phyloP scores from a whole-genome alignment of 2,113 vertebrate genomes.

The Oreocharis arfaki region DNA sequence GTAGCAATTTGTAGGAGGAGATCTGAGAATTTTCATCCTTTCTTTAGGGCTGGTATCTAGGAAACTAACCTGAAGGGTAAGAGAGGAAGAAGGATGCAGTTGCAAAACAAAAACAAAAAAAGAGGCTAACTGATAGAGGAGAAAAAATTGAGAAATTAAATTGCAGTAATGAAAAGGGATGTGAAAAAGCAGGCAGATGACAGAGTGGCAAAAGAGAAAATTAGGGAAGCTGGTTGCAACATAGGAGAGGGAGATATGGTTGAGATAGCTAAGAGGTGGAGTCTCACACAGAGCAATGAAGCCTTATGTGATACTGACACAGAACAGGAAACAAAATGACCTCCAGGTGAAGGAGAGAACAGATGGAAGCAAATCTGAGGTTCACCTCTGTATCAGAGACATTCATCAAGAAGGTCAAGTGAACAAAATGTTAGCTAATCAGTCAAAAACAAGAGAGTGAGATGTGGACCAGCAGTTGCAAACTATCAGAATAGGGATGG shows the following conservation, averaged over 20 bases:
- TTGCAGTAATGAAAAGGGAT: neutral
- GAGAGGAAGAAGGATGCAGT: neutral
- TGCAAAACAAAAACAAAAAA: neutral
- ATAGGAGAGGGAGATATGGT: neutral
- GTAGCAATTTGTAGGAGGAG: slow-evolving; percentile 1
- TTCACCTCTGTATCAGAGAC: neutral
- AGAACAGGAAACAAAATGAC: neutral
- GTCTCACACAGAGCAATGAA: neutral
- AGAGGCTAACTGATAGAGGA: neutral
- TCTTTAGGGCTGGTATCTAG: neutral
- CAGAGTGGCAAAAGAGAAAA: slow-evolving; percentile 8
- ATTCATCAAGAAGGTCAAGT: neutral
- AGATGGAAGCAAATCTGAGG: neutral
- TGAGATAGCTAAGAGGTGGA: neutral
- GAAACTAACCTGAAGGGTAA: neutral
- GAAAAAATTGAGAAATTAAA: neutral
- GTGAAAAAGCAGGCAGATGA: neutral
- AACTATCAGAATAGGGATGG: neutral
- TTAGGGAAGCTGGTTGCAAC: neutral
- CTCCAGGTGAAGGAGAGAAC: neutral
- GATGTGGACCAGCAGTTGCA: neutral
- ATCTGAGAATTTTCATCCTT: neutral
- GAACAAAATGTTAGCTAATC: neutral
- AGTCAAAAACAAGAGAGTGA: neutral
- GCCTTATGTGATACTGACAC: neutral